Conservation (phyloP, 1,140 invertebrate species). For the Apolygus lucorum region DNA sequence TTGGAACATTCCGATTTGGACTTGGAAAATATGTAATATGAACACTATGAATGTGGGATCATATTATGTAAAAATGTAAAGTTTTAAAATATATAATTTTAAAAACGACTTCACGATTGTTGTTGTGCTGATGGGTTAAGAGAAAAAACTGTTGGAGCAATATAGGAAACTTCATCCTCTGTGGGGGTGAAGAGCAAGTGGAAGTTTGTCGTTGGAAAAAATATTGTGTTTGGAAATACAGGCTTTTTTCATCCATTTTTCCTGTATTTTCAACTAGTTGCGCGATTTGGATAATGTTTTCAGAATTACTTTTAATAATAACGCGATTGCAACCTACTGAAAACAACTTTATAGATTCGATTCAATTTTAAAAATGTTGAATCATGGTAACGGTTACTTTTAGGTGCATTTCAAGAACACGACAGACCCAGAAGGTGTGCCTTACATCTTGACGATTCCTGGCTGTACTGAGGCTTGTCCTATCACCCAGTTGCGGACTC, state of each 20-base stretch:
- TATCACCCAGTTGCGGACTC: constrained; percentile 44
- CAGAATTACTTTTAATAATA: not conserved
- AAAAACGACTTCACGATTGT: no score
- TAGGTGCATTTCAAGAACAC: constrained; percentile 56
- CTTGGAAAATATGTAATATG: no score
- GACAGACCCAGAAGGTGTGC: constrained; percentile 38
- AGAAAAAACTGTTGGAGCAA: no score
- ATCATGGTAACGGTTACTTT: constrained; percentile 34
- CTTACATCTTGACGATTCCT: constrained; percentile 47
- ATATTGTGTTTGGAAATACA: not conserved
- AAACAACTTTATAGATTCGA: not conserved
- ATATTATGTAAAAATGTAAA: no score
- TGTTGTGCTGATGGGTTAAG: no score
- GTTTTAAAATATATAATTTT: no score
- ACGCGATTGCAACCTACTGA: not conserved
- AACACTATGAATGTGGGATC: no score
- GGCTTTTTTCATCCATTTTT: not conserved
- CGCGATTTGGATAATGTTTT: not conserved
- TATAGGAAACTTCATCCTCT: no score
- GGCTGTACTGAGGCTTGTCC: constrained; percentile 51
- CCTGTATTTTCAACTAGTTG: not conserved
- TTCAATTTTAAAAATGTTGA: not conserved
- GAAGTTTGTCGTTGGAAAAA: no score
- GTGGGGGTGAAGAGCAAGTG: no score
- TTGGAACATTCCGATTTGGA: no score